Conservation (phyloP, 2,888 invertebrate genomes). For the Tetragnatha montana region DNA sequence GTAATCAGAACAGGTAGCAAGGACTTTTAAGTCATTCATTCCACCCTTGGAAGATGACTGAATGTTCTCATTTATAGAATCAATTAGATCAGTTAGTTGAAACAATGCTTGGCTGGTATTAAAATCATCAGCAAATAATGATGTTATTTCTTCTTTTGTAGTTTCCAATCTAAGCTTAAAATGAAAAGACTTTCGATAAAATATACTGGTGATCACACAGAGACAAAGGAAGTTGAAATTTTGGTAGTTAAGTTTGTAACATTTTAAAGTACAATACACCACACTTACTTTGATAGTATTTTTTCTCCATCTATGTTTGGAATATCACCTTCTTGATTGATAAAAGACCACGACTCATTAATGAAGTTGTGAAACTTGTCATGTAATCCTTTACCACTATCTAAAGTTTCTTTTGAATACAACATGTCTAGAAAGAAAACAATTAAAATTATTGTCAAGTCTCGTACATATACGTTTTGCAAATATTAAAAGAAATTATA, state of each 20-base stretch:
- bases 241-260: neutral
- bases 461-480: neutral
- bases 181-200: neutral
- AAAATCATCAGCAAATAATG: constrained; percentile 57
- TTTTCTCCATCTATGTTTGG: constrained; percentile 26
- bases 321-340: constrained; percentile 26
- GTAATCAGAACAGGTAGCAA: constrained; percentile 53
- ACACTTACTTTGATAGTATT: constrained; percentile 53
- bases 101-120: constrained; percentile 57
- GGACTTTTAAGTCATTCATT: neutral
- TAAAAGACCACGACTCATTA: constrained; percentile 54
- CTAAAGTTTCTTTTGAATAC: constrained; percentile 38
- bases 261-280: neutral
- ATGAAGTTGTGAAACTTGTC: constrained; percentile 62
- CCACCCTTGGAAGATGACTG: neutral
- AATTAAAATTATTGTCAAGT: neutral
- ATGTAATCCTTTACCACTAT: constrained; percentile 54
- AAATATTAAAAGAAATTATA: neutral
- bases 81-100: constrained; percentile 50
- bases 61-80: constrained; percentile 54
- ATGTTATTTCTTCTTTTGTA: constrained; percentile 38
- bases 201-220: neutral
- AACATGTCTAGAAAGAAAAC: constrained; percentile 30
- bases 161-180: constrained; percentile 50
- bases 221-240: neutral